Conservation (phyloP, 1,140 invertebrate species). For the Ladona fulva region DNA sequence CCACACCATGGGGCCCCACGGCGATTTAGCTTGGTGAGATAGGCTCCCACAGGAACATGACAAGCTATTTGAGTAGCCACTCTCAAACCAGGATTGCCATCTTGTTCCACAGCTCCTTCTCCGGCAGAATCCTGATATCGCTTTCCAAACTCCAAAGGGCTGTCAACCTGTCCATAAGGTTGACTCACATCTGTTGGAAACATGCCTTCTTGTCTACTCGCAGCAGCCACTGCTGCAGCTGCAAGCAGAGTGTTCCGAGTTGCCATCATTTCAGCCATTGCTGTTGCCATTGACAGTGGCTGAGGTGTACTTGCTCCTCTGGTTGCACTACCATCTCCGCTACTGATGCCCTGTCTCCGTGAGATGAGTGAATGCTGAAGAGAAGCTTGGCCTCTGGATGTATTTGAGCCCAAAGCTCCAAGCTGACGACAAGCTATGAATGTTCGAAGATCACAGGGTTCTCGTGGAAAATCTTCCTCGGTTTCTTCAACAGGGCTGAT, state of each 20-base stretch:
- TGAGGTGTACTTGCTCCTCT: background rate
- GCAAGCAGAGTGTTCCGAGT: background rate
- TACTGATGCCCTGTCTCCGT: background rate
- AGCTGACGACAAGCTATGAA: background rate
- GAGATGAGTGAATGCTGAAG: background rate
- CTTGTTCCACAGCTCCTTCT: background rate
- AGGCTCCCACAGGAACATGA: background rate
- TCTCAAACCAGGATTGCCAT: background rate
- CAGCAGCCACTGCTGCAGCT: background rate
- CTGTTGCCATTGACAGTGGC: background rate
- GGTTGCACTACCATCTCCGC: background rate
- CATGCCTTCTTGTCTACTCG: background rate
- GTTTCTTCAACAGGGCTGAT: background rate
- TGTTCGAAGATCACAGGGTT: slow-evolving; percentile 4
- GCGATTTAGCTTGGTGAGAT: background rate
- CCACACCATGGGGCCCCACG: background rate
- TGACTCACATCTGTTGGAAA: background rate
- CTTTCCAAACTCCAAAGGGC: background rate
- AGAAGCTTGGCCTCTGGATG: background rate
- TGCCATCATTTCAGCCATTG: background rate
- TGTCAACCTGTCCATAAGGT: background rate
- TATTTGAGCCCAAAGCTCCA: background rate
- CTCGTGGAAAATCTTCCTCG: background rate
- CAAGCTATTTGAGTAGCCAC: background rate
- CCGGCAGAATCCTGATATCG: background rate